phyloP scores from a whole-genome alignment of 2,888 invertebrate genomes.

The Patella depressa region DNA sequence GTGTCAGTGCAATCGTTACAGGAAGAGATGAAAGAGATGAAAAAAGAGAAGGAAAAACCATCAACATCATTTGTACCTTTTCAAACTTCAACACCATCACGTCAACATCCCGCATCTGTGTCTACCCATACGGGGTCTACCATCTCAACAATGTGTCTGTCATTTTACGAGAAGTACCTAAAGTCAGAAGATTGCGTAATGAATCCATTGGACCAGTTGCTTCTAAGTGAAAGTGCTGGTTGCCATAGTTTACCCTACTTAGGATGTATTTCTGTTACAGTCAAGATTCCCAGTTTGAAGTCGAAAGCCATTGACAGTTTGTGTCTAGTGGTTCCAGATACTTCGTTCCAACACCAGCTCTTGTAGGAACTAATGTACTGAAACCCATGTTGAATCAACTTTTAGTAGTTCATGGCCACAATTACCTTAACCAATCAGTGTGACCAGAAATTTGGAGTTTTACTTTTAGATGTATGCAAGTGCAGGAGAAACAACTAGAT shows the following conservation, averaged over 20 bases:
- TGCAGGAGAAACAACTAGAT: no score
- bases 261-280: no score
- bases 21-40: neutral
- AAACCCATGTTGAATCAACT: neutral
- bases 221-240: no score
- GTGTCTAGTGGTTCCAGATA: constrained; percentile 5
- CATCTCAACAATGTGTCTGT: no score
- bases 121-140: no score
- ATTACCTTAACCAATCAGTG: neutral
- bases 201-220: no score
- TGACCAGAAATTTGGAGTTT: neutral
- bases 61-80: no score
- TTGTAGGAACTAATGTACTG: neutral
- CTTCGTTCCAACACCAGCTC: neutral
- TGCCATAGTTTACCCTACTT: no score
- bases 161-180: no score
- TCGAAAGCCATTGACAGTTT: neutral
- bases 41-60: neutral
- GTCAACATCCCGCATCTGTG: no score
- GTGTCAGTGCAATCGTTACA: neutral
- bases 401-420: neutral
- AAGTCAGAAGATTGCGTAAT: no score
- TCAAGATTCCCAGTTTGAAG: neutral
- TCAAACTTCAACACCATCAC: no score
- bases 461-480: neutral